Conservation (phyloP, 2,113 vertebrate genomes). For the Seriola rivoliana region DNA sequence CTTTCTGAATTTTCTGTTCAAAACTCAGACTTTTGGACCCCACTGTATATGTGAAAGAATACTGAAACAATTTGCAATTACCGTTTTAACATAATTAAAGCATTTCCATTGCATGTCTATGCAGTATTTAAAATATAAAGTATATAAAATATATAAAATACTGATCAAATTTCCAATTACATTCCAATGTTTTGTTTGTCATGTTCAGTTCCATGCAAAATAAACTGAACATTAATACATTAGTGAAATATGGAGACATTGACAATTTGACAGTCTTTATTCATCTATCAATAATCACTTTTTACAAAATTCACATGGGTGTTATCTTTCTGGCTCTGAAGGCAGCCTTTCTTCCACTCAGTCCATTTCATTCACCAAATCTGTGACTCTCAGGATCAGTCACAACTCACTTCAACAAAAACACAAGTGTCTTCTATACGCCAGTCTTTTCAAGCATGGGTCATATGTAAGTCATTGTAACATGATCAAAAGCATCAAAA, state of each 20-base stretch:
- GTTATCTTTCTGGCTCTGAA: conserved; percentile 13
- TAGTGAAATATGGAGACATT: conserved; percentile 7
- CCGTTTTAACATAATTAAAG: conserved; percentile 8
- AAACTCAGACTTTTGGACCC: no score
- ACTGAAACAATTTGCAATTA: neutral
- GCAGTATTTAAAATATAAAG: no score
- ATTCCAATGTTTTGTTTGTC: neutral
- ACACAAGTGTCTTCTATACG: neutral
- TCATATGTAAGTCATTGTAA: conserved; percentile 31
- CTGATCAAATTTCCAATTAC: neutral
- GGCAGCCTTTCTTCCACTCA: conserved; percentile 31
- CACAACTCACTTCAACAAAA: conserved; percentile 14
- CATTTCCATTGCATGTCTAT: neutral
- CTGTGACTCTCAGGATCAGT: conserved; percentile 5
- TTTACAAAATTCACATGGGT: conserved; percentile 77
- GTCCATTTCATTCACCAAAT: neutral
- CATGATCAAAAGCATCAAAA: conserved; percentile 24
- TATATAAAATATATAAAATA: conserved; percentile 13
- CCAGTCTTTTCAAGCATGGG: conserved; percentile 26
- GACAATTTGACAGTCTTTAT: conserved; percentile 67
- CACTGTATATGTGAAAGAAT: neutral
- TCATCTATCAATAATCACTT: conserved; percentile 67
- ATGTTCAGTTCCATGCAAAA: neutral
- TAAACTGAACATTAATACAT: neutral
- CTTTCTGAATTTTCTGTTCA: neutral